phyloP scores from a whole-genome alignment of 2,113 vertebrate species.

The Oplegnathus fasciatus region DNA sequence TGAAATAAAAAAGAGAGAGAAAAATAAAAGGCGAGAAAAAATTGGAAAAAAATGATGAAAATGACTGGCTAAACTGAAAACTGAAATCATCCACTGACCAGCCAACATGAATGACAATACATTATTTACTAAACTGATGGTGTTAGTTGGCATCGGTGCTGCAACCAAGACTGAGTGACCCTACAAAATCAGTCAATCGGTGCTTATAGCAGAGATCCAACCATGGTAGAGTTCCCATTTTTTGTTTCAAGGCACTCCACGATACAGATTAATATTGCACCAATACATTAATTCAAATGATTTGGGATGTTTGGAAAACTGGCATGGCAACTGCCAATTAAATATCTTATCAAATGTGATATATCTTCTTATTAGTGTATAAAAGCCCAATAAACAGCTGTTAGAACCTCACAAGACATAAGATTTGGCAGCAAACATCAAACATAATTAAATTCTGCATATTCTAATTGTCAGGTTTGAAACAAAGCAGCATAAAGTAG shows the following conservation, averaged over 20 bases:
- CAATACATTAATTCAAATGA: neutral
- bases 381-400: neutral
- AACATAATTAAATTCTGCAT: neutral
- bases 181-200: neutral
- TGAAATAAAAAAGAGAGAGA: too few relatives aligned
- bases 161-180: neutral
- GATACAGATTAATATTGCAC: neutral
- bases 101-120: neutral
- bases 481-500: neutral
- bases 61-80: too few relatives aligned
- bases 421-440: conserved; percentile 4
- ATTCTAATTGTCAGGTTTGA: neutral
- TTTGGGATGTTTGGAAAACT: neutral
- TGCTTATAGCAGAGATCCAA: neutral
- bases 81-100: neutral
- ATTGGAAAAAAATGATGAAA: too few relatives aligned
- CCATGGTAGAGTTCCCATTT: too few relatives aligned
- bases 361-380: neutral
- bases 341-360: neutral
- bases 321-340: neutral
- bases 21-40: too few relatives aligned
- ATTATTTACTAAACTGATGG: neutral
- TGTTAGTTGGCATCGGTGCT: neutral
- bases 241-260: neutral
- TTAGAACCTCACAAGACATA: neutral